phyloP scores from a whole-genome alignment of 2,888 invertebrate species.

The Dioctria rufipes region DNA sequence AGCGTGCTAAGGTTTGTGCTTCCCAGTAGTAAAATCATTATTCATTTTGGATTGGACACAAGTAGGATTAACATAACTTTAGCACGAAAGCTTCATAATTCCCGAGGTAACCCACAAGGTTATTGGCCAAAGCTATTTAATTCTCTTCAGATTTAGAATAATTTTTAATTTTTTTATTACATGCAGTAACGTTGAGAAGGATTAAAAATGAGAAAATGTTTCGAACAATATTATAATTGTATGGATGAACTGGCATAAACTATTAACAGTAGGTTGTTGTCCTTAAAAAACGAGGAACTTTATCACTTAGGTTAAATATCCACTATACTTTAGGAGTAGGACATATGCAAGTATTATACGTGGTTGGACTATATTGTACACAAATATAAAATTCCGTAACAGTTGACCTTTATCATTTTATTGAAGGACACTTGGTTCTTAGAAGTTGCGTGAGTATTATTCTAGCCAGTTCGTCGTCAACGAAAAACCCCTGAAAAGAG shows the following conservation, averaged over 20 bases:
- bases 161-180: slow-evolving; percentile 15
- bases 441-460: slow-evolving; percentile 14
- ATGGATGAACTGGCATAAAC: slow-evolving; percentile 8
- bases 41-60: slow-evolving; percentile 14
- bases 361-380: neutral
- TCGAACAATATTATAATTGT: neutral
- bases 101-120: slow-evolving; percentile 6
- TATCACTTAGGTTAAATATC: neutral
- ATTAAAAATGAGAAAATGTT: slow-evolving; percentile 14
- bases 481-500: neutral
- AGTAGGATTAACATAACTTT: neutral
- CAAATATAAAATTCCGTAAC: neutral
- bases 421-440: slow-evolving; percentile 19
- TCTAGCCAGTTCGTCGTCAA: neutral
- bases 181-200: neutral
- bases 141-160: slow-evolving; percentile 15
- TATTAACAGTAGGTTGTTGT: slow-evolving; percentile 1
- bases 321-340: neutral
- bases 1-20: neutral
- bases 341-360: too few relatives aligned
- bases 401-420: slow-evolving; percentile 15
- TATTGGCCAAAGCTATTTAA: slow-evolving; percentile 9
- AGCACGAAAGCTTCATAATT: slow-evolving; percentile 13
- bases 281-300: neutral
- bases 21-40: slow-evolving; percentile 23